These are phyloP conservation scores for Zaprionus obscuricornis DNA, from an alignment of 2,888 invertebrate genomes.

Conservation along the genomic window DNA sequence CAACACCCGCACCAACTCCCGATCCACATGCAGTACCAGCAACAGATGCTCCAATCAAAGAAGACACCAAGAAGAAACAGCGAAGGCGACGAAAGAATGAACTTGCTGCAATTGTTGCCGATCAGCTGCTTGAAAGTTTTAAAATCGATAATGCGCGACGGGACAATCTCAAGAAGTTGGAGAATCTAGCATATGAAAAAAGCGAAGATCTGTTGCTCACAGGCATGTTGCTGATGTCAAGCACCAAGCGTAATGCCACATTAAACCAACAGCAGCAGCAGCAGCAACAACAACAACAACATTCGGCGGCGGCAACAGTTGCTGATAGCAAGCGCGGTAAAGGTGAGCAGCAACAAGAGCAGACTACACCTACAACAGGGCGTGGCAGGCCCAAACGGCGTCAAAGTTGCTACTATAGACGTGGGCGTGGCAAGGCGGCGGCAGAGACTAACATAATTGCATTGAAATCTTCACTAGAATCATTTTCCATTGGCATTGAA, in stretches of 20 bases:
- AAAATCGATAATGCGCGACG: slow-evolving; percentile 83
- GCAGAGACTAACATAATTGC: slow-evolving; percentile 81
- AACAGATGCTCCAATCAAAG: slow-evolving; percentile 2
- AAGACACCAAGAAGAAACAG: slow-evolving; percentile 74
- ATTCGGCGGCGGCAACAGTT: slow-evolving; percentile 14
- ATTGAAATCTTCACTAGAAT: slow-evolving; percentile 80
- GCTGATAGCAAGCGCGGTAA: slow-evolving; percentile 19
- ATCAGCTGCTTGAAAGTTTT: slow-evolving; percentile 83
- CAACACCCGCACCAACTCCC: neutral
- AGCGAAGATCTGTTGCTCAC: slow-evolving; percentile 82
- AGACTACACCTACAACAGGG: slow-evolving; percentile 1
- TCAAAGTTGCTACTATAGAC: slow-evolving; percentile 67
- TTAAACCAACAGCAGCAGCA: slow-evolving; percentile 21
- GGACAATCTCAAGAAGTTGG: slow-evolving; percentile 82
- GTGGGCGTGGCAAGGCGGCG: slow-evolving; percentile 68
- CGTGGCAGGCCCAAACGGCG: slow-evolving; percentile 54
- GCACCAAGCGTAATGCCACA: slow-evolving; percentile 81
- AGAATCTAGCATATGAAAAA: slow-evolving; percentile 83
- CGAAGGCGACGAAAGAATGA: slow-evolving; percentile 82
- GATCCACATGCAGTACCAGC: neutral
- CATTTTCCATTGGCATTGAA: slow-evolving; percentile 82
- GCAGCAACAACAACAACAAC: slow-evolving; percentile 21
- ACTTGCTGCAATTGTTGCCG: slow-evolving; percentile 83
- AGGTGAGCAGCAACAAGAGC: slow-evolving; percentile 25
- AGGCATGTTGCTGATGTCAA: slow-evolving; percentile 82